Evolutionary conservation across 2,113 vertebrate genomes (phyloP).

Genomic region (Uria lomvia): DNA sequence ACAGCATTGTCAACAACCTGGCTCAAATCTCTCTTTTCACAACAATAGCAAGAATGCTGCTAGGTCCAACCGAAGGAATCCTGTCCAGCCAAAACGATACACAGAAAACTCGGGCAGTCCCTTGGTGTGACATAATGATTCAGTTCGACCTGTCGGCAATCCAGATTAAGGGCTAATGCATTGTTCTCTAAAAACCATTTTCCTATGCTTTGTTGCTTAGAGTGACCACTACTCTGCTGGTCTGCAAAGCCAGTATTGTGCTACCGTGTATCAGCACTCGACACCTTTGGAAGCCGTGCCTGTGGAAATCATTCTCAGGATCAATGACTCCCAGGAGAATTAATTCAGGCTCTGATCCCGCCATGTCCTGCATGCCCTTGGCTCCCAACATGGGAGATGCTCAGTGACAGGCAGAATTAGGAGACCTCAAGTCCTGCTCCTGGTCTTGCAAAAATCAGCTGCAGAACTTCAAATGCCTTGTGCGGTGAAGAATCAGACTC

Average conservation of each 20-base stretch:
- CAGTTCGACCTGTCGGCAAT: not conserved
- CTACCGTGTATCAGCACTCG: not conserved
- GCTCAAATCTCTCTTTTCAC: not conserved
- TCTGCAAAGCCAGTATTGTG: not conserved
- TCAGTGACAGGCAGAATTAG: not conserved
- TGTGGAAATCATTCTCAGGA: not conserved
- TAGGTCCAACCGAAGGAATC: not conserved
- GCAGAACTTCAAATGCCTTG: not conserved
- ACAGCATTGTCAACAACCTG: not conserved
- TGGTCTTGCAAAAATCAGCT: not conserved
- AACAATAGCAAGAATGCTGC: not conserved
- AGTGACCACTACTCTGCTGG: not conserved
- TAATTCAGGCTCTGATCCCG: not conserved
- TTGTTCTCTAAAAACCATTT: not conserved
- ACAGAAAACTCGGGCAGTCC: not conserved
- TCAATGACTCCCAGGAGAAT: not conserved
- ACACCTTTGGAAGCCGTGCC: not conserved
- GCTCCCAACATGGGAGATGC: not conserved
- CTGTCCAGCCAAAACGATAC: not conserved
- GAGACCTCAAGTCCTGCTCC: not conserved
- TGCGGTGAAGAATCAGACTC: not conserved
- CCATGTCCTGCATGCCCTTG: not conserved
- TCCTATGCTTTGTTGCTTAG: not conserved
- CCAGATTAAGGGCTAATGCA: not conserved
- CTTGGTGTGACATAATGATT: not conserved